These are phyloP conservation scores for Arbacia lixula DNA, from an alignment of 53 echinoderm and acorn worm species.

Conservation along the genomic window DNA sequence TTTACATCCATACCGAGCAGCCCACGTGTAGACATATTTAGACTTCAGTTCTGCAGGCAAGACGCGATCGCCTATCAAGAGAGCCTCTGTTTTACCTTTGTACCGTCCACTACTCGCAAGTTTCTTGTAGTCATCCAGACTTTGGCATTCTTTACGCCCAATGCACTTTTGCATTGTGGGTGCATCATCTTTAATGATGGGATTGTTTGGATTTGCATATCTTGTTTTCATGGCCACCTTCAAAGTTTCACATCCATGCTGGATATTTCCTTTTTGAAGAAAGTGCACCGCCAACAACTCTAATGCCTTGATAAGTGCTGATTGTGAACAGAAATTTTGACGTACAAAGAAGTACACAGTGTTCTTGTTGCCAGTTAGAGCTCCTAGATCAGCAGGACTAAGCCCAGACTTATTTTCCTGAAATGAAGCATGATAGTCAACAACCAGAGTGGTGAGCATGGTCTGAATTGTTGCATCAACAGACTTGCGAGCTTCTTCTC, in stretches of 20 bases:
- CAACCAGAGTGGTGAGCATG: neutral
- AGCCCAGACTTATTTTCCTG: neutral
- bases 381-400: neutral
- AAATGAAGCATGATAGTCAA: neutral
- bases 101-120: neutral
- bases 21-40: neutral
- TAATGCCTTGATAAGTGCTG: neutral
- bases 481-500: no score
- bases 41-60: conserved; percentile 4
- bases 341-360: neutral
- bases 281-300: neutral
- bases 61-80: conserved; percentile 16
- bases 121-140: neutral
- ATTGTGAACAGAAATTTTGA: neutral
- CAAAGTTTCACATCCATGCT: neutral
- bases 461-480: no score
- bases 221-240: neutral
- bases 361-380: neutral
- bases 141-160: neutral
- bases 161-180: neutral
- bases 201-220: neutral
- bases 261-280: neutral
- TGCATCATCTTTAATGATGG: neutral
- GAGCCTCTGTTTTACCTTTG: neutral
- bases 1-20: neutral